Percentiles rank a stretch among this genome's conserved stretches.
Evolutionary conservation across 2,797 vertebrate species (phyloP).

Genomic region (Phrynocephalus vlangalii): DNA sequence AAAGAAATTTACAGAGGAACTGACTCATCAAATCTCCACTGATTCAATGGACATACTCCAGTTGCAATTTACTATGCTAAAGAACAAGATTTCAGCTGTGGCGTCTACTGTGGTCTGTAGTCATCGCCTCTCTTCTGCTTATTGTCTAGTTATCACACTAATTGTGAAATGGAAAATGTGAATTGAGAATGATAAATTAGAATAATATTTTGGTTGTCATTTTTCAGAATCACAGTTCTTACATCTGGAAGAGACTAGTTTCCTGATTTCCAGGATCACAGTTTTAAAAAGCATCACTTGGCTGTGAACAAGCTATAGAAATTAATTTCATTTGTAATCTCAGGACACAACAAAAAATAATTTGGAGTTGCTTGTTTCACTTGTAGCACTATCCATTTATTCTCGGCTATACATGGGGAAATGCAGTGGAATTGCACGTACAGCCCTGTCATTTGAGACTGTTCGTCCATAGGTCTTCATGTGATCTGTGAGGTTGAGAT

Average conservation of each 20-base stretch:
- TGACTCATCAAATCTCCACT: no score
- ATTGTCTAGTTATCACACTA: neutral
- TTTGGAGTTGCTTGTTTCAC: neutral
- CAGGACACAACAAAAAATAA: neutral
- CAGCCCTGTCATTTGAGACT: no score
- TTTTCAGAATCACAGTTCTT: neutral
- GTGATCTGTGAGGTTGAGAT: neutral
- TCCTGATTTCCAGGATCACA: neutral
- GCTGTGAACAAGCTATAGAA: neutral
- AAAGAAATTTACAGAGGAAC: no score
- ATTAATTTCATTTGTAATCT: neutral
- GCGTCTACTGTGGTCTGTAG: no score
- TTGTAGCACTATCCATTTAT: neutral
- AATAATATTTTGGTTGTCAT: neutral
- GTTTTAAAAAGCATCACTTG: no score
- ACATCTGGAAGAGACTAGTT: neutral
- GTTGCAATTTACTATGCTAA: no score
- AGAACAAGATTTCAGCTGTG: no score
- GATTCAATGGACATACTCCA: no score
- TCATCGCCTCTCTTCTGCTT: neutral
- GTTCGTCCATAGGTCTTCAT: neutral
- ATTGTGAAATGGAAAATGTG: neutral
- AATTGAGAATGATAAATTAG: neutral
- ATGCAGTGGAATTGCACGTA: no score
- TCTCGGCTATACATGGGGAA: neutral